Evolutionary conservation across 1,140 invertebrate species (phyloP).

Genomic region (Drosophila elegans): DNA sequence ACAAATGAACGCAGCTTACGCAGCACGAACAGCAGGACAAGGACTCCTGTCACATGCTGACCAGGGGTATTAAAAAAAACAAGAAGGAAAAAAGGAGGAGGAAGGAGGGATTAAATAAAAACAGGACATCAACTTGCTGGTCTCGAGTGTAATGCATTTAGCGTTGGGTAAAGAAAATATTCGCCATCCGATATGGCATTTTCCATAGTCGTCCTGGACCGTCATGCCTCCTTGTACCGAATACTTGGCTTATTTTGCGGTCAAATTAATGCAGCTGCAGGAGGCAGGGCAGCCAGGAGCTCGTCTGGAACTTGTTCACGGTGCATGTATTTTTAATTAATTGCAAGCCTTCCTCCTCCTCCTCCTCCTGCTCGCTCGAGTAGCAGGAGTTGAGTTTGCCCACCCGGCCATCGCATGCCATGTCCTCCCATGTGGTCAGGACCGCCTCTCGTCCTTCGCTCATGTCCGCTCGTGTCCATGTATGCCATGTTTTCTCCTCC

Average conservation of each 20-base stretch:
- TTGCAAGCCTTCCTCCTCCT: slow-evolving; percentile 50
- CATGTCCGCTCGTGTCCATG: slow-evolving; percentile 2
- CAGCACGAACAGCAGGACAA: slow-evolving; percentile 26
- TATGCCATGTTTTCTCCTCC: neutral
- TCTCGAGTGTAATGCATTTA: slow-evolving; percentile 67
- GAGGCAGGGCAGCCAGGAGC: slow-evolving; percentile 30
- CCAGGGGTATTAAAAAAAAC: slow-evolving; percentile 17
- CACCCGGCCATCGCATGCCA: slow-evolving; percentile 27
- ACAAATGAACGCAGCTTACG: slow-evolving; percentile 57
- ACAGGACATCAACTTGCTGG: slow-evolving; percentile 19
- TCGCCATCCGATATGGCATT: slow-evolving; percentile 16
- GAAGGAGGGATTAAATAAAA: neutral
- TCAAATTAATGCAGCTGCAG: slow-evolving; percentile 62
- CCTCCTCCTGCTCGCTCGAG: slow-evolving; percentile 19
- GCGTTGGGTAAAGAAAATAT: slow-evolving; percentile 46
- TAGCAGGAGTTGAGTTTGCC: slow-evolving; percentile 25
- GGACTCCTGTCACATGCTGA: slow-evolving; percentile 42
- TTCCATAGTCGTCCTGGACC: slow-evolving; percentile 2
- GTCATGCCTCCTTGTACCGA: slow-evolving; percentile 18
- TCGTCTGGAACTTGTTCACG: slow-evolving; percentile 63
- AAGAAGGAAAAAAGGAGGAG: neutral
- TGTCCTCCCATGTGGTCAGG: slow-evolving; percentile 55
- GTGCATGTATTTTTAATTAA: slow-evolving; percentile 82
- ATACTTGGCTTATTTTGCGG: slow-evolving; percentile 63
- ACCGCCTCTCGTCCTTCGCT: neutral